These are phyloP conservation scores for Sakesphorus luctuosus DNA, from an alignment of 2,113 vertebrate genomes.

Conservation along the genomic window DNA sequence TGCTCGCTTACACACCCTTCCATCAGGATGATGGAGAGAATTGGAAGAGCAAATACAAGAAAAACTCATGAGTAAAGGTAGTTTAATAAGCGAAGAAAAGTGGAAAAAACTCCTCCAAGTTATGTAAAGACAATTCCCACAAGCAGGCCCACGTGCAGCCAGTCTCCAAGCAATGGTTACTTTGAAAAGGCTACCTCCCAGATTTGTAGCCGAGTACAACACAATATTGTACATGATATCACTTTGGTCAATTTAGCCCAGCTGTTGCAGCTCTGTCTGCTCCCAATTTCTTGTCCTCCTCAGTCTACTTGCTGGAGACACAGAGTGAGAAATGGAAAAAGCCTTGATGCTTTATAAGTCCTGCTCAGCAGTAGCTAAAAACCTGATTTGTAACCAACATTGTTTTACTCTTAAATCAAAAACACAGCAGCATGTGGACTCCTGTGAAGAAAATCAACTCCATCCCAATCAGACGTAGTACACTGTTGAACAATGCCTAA, in stretches of 20 bases:
- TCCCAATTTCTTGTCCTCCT: fast-evolving
- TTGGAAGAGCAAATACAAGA: background rate
- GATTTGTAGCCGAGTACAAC: fast-evolving
- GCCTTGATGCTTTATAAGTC: background rate
- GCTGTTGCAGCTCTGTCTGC: background rate
- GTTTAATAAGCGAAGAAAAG: background rate
- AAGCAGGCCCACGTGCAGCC: background rate
- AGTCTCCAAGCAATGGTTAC: background rate
- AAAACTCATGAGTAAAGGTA: background rate
- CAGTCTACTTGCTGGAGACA: fast-evolving
- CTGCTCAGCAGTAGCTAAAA: background rate
- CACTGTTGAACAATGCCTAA: background rate
- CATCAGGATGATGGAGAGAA: background rate
- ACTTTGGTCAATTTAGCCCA: background rate
- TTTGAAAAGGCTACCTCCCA: background rate
- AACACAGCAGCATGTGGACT: background rate
- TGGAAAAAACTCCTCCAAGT: fast-evolving
- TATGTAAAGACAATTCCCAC: background rate
- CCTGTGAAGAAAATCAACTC: background rate
- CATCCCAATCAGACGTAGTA: background rate
- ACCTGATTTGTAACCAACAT: background rate
- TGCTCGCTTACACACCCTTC: fast-evolving
- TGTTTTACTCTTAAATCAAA: background rate
- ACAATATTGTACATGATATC: background rate
- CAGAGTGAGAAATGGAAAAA: background rate